Base-by-base conservation (phyloP, 2,113 vertebrate genomes). In the Neogobius melanostomus region DNA sequence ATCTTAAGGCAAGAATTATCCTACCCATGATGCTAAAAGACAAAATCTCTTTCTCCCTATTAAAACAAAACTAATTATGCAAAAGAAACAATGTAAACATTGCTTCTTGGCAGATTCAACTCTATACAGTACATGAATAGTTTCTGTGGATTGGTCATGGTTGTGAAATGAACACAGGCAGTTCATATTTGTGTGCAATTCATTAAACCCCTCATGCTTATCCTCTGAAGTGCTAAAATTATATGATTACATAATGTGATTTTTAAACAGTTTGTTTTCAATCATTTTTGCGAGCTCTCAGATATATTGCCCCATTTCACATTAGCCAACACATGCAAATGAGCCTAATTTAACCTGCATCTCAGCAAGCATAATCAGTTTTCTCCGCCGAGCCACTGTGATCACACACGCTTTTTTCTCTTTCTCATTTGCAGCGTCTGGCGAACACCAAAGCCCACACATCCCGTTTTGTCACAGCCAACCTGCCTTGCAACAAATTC, bases 381-480 rank as follows among this genome's bases (percentile, higher is more conserved):
- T 60, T 11, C 15, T 64, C 16, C 46, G 45, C 46, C 11, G 46
- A 64, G 44, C 62, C 46, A 64, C 46, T 28, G 62, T 48, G 62
- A 47, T 72, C 46, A 70, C 5, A 44, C n/a, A 11, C 53, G 28
- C 2, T 11, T 12, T n/a, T 21, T 75, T 54, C 61, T 53, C 45
- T 62, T 49, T 43, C 76, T 43, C 69, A 61, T 17, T 4, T 63
- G 16, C 92, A 99, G 98, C 94, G 98, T 45, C 93, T 99, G 12
- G 97, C 97, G 79, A 99, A 97, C 91, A 96, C 95, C 87, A 99
- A 99, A 90, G 97, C 97, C 59, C 98, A 99, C 93, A 99, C 98
- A 0, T 99, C 97, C 64, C 92, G 98, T 78, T 99, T 99, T 76
- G 95, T 99, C 91, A 99, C 96, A 11, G 98, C 98, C 93, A 99